Evolutionary conservation across 2,797 vertebrate genomes (phyloP).

Genomic region (Ctenosaura bakeri): DNA sequence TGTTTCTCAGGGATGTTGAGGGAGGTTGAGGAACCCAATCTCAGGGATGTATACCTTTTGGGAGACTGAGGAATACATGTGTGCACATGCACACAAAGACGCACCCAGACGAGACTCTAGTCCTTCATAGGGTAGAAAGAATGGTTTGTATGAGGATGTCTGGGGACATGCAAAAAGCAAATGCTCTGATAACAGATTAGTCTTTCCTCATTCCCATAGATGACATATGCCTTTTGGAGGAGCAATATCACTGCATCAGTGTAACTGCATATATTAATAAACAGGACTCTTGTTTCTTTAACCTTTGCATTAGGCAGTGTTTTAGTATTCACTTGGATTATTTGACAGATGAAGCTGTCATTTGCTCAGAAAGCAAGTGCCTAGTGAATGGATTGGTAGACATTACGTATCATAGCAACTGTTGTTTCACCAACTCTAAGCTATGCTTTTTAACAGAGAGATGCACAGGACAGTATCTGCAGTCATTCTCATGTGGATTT

Average conservation of each 20-base stretch:
- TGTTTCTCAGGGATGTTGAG: neutral
- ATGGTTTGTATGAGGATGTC: neutral
- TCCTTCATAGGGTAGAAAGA: neutral
- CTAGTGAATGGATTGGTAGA: slow-evolving; percentile 21
- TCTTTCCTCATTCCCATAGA: too few species aligned
- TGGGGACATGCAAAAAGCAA: neutral
- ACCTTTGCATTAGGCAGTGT: neutral
- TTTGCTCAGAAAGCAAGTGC: slow-evolving; percentile 38
- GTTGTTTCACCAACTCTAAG: slow-evolving; percentile 33
- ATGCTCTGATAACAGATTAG: too few species aligned
- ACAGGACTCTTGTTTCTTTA: neutral
- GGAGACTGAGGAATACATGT: too few species aligned
- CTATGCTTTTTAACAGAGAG: neutral
- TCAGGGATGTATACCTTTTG: neutral
- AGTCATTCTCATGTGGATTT: neutral
- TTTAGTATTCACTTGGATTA: slow-evolving; percentile 1
- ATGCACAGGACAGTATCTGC: slow-evolving; percentile 23
- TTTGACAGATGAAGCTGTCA: slow-evolving; percentile 24
- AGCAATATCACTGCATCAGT: neutral
- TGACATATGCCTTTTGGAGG: too few species aligned
- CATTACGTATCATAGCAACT: slow-evolving; percentile 31
- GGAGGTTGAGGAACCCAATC: too few species aligned
- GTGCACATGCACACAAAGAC: neutral
- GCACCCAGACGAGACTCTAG: neutral
- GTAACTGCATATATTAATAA: neutral